These are phyloP conservation scores for Saccostrea glomerata DNA, from an alignment of 1,140 invertebrate genomes.

Conservation along the genomic window DNA sequence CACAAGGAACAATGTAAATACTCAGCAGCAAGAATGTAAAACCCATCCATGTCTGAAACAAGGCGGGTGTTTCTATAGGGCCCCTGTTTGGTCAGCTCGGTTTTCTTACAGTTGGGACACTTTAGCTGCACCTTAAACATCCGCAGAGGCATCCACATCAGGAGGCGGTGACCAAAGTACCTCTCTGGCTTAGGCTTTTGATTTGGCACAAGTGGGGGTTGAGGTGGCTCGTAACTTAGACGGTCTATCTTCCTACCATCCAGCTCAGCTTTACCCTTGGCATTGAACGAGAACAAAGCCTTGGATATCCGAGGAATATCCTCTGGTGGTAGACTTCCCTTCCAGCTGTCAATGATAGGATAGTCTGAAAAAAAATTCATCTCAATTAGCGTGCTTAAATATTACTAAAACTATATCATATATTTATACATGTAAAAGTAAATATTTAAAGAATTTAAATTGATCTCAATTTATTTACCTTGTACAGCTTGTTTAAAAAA, in stretches of 20 bases:
- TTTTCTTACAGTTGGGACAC: neutral
- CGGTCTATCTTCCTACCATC: constrained; percentile 35
- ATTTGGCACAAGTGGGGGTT: constrained; percentile 2
- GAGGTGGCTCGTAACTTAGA: constrained; percentile 15
- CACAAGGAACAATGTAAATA: constrained; percentile 29
- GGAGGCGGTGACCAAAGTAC: constrained; percentile 37
- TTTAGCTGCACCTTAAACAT: constrained; percentile 15
- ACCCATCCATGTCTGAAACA: constrained; percentile 25
- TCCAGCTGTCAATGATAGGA: constrained; percentile 35
- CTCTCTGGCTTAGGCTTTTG: constrained; percentile 2
- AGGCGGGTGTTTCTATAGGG: constrained; percentile 5
- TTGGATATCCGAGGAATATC: constrained; percentile 37
- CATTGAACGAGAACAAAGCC: constrained; percentile 14
- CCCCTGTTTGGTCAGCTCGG: neutral
- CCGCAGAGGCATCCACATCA: neutral
- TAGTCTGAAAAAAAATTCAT: constrained; percentile 3
- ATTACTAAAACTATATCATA: too few species aligned
- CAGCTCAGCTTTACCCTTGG: constrained; percentile 30
- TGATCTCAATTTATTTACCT: too few species aligned
- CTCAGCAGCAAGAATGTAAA: constrained; percentile 19
- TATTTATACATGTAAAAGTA: too few species aligned
- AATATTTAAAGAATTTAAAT: too few species aligned
- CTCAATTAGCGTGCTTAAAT: too few species aligned
- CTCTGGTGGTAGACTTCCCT: neutral
- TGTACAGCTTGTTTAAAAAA: too few species aligned